Percentiles rank a stretch among this genome's conserved stretches.
Conservation (phyloP, 1,140 invertebrate genomes). For the Ctenoplectra terminalis region DNA sequence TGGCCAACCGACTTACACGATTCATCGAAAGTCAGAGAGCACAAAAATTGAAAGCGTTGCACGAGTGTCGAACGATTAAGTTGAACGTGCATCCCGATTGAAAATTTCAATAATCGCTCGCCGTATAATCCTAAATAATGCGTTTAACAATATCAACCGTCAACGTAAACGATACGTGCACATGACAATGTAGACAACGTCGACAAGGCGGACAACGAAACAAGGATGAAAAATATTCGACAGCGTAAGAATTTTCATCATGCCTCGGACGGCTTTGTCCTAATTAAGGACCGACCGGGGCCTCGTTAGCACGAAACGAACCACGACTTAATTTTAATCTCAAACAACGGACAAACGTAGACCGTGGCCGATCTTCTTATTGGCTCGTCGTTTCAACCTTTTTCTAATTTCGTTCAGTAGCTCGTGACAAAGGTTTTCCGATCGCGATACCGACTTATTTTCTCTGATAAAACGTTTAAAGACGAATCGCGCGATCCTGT, state of each 20-base stretch:
- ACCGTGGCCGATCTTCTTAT: background rate
- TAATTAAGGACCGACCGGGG: conserved; percentile 48
- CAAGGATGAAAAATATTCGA: background rate
- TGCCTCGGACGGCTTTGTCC: conserved; percentile 25
- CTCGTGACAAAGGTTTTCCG: background rate
- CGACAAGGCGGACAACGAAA: no score
- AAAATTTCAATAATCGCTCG: no score
- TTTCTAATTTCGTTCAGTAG: background rate
- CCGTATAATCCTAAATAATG: no score
- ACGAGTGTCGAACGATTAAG: no score
- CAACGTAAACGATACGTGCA: no score
- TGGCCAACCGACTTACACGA: no score
- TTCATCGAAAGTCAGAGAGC: no score
- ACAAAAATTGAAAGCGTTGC: no score
- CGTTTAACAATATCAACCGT: no score
- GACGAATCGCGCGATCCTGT: background rate
- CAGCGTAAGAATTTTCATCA: background rate
- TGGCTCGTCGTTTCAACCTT: background rate
- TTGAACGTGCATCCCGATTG: no score
- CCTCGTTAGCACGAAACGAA: conserved; percentile 53
- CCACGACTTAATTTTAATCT: conserved; percentile 61
- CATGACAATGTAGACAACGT: no score
- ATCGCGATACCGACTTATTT: background rate
- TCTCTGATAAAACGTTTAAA: conserved; percentile 1
- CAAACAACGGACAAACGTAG: conserved; percentile 52